Evolutionary conservation across 2,113 vertebrate genomes (phyloP).

Genomic region (Philantomba maxwellii): DNA sequence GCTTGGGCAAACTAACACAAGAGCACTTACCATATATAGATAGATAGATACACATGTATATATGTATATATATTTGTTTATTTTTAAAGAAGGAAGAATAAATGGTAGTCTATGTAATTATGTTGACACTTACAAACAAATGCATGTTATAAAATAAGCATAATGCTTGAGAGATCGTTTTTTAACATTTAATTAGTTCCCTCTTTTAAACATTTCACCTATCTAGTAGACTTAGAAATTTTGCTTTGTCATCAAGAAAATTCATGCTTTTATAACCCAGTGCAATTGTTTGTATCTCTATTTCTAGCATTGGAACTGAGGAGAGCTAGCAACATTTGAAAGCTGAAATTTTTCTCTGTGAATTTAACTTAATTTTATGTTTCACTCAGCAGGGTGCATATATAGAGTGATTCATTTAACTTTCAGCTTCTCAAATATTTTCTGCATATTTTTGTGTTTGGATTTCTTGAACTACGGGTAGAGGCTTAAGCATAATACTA

Average conservation of each 20-base stretch:
- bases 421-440: constrained; percentile 9
- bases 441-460: background rate
- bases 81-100: background rate
- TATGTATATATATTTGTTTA: background rate
- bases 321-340: constrained; percentile 21
- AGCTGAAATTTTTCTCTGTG: background rate
- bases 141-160: background rate
- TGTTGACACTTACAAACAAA: background rate
- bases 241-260: background rate
- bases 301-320: background rate
- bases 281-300: background rate
- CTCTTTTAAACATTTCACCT: background rate
- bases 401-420: constrained; percentile 13
- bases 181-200: background rate
- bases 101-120: background rate
- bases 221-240: background rate
- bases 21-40: background rate
- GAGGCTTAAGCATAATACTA: background rate
- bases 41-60: background rate
- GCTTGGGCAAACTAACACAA: background rate
- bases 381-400: background rate
- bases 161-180: background rate
- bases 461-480: background rate
- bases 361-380: constrained; percentile 51
- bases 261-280: background rate